Base-by-base conservation (phyloP, 2,113 vertebrate genomes). In the Leptobrachium ailaonicum region DNA sequence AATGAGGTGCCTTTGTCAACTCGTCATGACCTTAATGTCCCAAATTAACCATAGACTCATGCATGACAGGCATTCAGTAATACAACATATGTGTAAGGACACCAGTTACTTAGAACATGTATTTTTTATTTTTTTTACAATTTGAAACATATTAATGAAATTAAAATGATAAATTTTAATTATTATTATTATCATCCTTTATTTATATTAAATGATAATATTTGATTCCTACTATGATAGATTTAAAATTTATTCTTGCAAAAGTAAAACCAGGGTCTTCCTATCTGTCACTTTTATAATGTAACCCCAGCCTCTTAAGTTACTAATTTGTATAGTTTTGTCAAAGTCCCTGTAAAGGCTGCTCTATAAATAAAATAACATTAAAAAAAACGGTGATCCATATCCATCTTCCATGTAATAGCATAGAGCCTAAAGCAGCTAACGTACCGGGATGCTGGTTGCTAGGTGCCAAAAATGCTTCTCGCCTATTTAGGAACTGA, bases 391-490 rank as follows among this genome's bases (percentile, higher is more conserved):
- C 91, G 89, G 85, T 88, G 85, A 95, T 93, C 94, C 90, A 92
- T 92, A 91, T 88, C 94, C 93, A 92, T 93, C 92, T 90, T 92
- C 90, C 82, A 85, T 87, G 82, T 85, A 89, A 89, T 85, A 87
- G 88, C 90, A 82, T 84, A 85, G 87, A 84, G 88, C 90, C 92
- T 90, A 88, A 88, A 84, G 89, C 85, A 85, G 88, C 88, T 87
- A 89, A 89, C 88, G 94, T 90, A 91, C 93, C 92, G 81, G 87
- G 90, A 87, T 83, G 87, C 87, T 82, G 86, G 95, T 96, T 95
- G 94, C 94, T 94, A 95, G 92, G 93, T 92, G 92, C 92, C 93
- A 88, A 94, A 32, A 95, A 95, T 90, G 91, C 91, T 85, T 89
- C 90, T 86, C 88, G 88, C 87, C 92, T 93, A 94, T 95, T 95